Base-by-base conservation (phyloP, 2,888 invertebrate species). In the Thumatha senex region DNA sequence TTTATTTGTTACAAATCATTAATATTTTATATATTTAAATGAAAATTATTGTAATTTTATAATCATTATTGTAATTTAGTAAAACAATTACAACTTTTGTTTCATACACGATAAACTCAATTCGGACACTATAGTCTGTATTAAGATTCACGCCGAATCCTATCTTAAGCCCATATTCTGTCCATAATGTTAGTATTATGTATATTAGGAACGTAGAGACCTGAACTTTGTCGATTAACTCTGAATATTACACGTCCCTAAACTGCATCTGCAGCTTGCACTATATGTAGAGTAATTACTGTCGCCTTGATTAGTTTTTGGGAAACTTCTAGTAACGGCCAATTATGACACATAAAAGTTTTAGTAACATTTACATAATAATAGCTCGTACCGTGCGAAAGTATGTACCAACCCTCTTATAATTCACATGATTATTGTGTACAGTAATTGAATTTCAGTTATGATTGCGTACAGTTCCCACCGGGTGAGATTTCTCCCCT, bases 401-500 rank as follows among this genome's bases (percentile, higher is more conserved):
- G 80, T 82, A 72, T 67, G 73, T 70, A 49, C 60, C 75, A 72
- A 82, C 85, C 88, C 87, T 80, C 82, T 79, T 76, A 68, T 55
- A 78, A 75, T 74, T 77, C 76, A 67, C 70, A 76, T 70, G 78
- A 84, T 84, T 80, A 85, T 78, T 74, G 78, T 69, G 70, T 75
- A 80, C 63, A 76, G 81, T 85, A 80, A 87, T 89, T 82, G 75
- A 84, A 84, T 80, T 87, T 86, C 76, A 81, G 82, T 85, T 83
- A 77, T 75, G 84, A 85, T 84, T 82, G 67, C 80, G 70, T 67
- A 70, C 61, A 10, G 72, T 89, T 90, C 91, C 88, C 91, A 89
- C 86, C 88, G 81, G 77, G 80, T 65, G 78, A 84, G 86, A 78
- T 82, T 84, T 85, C 84, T 83, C 88, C 91, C 91, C 87, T 81